These are phyloP conservation scores for Noctua fimbriata DNA, from an alignment of 2,888 invertebrate genomes.

Conservation along the genomic window DNA sequence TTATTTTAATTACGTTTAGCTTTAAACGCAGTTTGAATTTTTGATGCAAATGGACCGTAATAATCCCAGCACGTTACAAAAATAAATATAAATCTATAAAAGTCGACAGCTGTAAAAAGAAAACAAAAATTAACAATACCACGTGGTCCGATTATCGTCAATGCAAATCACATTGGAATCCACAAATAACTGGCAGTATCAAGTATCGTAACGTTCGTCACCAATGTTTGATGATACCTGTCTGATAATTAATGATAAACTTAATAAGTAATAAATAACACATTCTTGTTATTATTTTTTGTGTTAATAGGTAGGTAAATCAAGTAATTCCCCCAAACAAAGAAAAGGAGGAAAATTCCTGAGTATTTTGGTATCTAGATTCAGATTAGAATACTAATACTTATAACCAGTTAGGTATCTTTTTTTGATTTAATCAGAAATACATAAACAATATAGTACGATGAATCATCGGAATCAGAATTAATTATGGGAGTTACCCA, in stretches of 20 bases:
- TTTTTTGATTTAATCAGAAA: background rate
- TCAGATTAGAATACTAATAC: constrained; percentile 4
- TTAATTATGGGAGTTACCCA: background rate
- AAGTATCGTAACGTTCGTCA: constrained; percentile 10
- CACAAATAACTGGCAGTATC: constrained; percentile 17
- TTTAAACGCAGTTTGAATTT: background rate
- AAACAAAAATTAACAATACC: constrained; percentile 35
- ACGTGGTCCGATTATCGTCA: constrained; percentile 25
- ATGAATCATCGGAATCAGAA: background rate
- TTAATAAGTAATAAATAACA: constrained; percentile 4
- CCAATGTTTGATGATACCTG: constrained; percentile 45
- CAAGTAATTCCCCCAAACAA: constrained; percentile 18
- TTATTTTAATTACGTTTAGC: background rate
- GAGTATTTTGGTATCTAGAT: constrained; percentile 8
- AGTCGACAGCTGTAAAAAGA: constrained; percentile 11
- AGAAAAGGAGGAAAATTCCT: constrained; percentile 20
- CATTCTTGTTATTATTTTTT: constrained; percentile 33
- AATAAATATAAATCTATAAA: constrained; percentile 3
- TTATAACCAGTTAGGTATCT: background rate
- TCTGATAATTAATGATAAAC: constrained; percentile 34
- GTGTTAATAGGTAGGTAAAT: constrained; percentile 8
- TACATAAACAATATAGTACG: background rate
- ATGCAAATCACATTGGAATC: constrained; percentile 39
- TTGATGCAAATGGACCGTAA: background rate
- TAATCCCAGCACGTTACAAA: background rate